Evolutionary conservation across 1,140 invertebrate genomes (phyloP), one percentile per base, ranked within the genome.

Genomic region (Ceratina calcarata): DNA sequence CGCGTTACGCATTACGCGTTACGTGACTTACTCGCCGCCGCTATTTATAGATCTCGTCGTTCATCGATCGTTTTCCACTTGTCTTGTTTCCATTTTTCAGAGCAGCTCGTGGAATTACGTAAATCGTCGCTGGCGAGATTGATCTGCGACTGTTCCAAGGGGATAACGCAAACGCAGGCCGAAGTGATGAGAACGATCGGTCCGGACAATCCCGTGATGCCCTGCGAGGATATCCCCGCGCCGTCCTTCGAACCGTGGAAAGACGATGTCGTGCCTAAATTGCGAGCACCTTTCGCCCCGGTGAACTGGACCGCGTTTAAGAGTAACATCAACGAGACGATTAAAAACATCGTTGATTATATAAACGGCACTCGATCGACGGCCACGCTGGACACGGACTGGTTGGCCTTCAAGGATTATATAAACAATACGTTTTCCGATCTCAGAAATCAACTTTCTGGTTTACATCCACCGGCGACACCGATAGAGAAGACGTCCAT

Each of bases 91-190:
- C 15, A 18, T 0, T 85, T 93, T 92, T 10, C 88, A 96, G 96
- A 95, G 57, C 98, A 99, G 95, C 92, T 99, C 6, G 89, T 93
- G 12, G 96, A 99, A 89, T 96, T 99, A 27, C 95, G 97, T 45
- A 98, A 97, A 89, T 96, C 95, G 0, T 95, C 95, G 1, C 91
- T 99, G 18, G 96, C 98, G 0, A 94, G 95, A 55, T 94, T 99
- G 7, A 96, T 99, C 58, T 99, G 99, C 89, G 96, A 97, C 78
- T 99, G 98, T 92, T 95, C 97, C 0, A 96, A 97, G 83, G 94
- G 95, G 4, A 93, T 98, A 2, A 93, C 94, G 22, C 90, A 94
- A 20, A 94, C 97, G 6, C 98, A 98, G 87, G 94, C 94, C 10
- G 93, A 95, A 83, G 96, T 98, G 0, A 98, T 99, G 96, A 92